phyloP scores from a whole-genome alignment of 2,113 vertebrate species.

The Atractosteus spatula region DNA sequence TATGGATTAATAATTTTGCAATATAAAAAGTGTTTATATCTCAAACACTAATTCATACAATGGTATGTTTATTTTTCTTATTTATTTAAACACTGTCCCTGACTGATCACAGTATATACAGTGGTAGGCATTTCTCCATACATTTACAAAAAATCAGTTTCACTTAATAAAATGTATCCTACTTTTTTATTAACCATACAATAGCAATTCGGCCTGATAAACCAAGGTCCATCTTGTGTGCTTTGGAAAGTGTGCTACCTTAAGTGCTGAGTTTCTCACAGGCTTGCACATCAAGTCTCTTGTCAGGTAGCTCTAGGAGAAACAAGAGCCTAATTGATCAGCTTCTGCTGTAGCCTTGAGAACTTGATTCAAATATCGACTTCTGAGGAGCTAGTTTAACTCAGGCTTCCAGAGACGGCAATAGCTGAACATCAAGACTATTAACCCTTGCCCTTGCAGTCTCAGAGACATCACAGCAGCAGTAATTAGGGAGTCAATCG shows the following conservation, averaged over 20 bases:
- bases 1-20: too few relatives aligned
- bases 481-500: constrained; percentile 98
- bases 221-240: background rate
- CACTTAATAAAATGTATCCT: too few relatives aligned
- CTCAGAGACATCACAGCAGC: constrained; percentile 85
- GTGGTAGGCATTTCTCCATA: too few relatives aligned
- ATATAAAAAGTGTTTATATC: too few relatives aligned
- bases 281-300: constrained; percentile 56
- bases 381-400: constrained; percentile 61
- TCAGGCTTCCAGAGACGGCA: constrained; percentile 62
- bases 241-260: constrained; percentile 31
- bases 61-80: too few relatives aligned
- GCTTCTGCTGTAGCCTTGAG: constrained; percentile 73
- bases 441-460: constrained; percentile 89
- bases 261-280: constrained; percentile 51
- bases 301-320: constrained; percentile 59
- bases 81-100: too few relatives aligned
- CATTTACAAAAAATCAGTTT: too few relatives aligned
- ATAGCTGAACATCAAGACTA: constrained; percentile 82
- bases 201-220: background rate
- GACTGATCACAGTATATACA: too few relatives aligned
- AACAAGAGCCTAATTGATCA: constrained; percentile 73
- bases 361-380: constrained; percentile 78
- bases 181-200: too few relatives aligned
- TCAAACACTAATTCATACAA: too few relatives aligned